Evolutionary conservation across 2,888 invertebrate genomes (phyloP).

Genomic region (Thysanoteuthis rhombus): DNA sequence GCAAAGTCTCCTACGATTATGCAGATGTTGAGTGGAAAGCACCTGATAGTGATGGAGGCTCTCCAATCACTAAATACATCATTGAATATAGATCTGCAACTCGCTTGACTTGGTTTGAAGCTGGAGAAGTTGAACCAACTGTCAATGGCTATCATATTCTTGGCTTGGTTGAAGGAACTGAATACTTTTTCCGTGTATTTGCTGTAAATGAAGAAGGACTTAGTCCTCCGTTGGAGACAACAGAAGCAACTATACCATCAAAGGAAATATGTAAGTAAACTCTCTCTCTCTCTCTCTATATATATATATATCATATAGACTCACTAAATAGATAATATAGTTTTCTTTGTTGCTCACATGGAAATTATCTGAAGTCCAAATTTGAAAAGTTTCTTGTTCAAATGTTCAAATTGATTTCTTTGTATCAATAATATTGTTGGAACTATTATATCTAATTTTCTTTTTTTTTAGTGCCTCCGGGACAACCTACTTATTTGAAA

Average conservation of each 20-base stretch:
- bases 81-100: conserved; percentile 78
- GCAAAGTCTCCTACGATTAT: conserved; percentile 52
- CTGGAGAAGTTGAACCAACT: conserved; percentile 48
- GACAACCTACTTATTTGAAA: conserved; percentile 46
- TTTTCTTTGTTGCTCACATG: too few relatives aligned
- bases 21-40: conserved; percentile 61
- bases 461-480: conserved; percentile 39
- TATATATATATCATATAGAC: too few relatives aligned
- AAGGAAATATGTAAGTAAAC: conserved; percentile 37
- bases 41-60: conserved; percentile 64
- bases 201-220: conserved; percentile 63
- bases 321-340: too few relatives aligned
- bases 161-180: conserved; percentile 75
- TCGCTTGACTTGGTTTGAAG: conserved; percentile 83
- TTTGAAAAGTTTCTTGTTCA: too few relatives aligned
- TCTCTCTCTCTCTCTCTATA: too few relatives aligned
- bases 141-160: conserved; percentile 50
- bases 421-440: not conserved
- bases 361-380: too few relatives aligned
- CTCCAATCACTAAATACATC: conserved; percentile 58
- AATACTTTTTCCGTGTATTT: conserved; percentile 62
- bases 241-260: conserved; percentile 52
- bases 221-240: conserved; percentile 51
- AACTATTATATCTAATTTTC: not conserved
- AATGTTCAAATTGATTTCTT: too few relatives aligned